A percentile compares a stretch with the other conserved stretches of the same genome.
phyloP scores from a whole-genome alignment of 2,797 vertebrate genomes.

The Xiphophorus birchmanni region DNA sequence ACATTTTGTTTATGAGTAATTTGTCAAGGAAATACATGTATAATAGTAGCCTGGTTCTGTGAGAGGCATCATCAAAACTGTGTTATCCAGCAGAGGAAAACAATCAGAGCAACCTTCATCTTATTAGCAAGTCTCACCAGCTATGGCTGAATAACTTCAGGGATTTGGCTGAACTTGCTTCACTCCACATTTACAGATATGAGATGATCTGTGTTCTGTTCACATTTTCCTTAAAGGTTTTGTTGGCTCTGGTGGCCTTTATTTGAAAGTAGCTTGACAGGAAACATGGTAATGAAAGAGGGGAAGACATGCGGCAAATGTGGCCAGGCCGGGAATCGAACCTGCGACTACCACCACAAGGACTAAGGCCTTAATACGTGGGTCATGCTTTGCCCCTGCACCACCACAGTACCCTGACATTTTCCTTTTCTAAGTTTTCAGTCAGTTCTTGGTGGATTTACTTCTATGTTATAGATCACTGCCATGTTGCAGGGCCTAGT shows the following conservation, averaged over 20 bases:
- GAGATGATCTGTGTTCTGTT: background rate
- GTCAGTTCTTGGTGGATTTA: background rate
- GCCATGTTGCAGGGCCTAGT: background rate
- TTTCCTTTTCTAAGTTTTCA: background rate
- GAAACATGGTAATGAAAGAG: too few relatives aligned
- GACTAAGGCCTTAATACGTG: too few relatives aligned
- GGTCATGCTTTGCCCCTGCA: too few relatives aligned
- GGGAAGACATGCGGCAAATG: too few relatives aligned
- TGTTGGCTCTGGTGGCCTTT: too few relatives aligned
- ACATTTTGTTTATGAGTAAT: background rate
- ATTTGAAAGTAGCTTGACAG: too few relatives aligned
- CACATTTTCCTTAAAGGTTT: background rate
- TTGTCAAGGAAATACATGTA: background rate
- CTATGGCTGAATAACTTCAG: background rate
- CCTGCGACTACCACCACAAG: too few relatives aligned
- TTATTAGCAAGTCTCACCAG: background rate
- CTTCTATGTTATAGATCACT: background rate
- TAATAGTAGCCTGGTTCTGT: background rate
- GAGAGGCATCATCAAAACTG: background rate
- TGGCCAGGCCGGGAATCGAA: too few relatives aligned
- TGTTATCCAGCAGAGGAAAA: background rate
- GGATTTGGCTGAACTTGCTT: background rate
- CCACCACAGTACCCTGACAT: too few relatives aligned
- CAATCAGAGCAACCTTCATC: background rate
- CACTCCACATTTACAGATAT: background rate